These are phyloP conservation scores for Rambutsinella grinnellia DNA, from an alignment of 2,888 invertebrate species.

Conservation along the genomic window DNA sequence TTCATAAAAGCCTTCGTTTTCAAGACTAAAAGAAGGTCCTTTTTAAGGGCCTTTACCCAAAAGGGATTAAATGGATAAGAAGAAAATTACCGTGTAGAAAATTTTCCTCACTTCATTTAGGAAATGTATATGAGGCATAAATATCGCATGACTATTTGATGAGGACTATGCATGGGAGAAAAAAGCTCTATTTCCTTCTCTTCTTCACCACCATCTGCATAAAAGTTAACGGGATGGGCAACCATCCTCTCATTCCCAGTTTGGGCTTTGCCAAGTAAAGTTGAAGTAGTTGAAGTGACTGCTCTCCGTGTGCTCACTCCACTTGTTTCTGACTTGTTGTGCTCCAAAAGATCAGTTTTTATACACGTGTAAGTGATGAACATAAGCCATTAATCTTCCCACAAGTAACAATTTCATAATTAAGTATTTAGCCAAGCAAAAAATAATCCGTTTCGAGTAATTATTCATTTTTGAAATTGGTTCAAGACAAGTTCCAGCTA, in stretches of 20 bases:
- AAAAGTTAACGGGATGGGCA: slow-evolving; percentile 43
- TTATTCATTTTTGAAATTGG: background rate
- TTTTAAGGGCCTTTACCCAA: too few species aligned
- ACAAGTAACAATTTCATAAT: too few species aligned
- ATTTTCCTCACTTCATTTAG: slow-evolving; percentile 1
- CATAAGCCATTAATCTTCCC: too few species aligned
- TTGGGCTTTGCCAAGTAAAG: slow-evolving; percentile 1
- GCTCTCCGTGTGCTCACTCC: slow-evolving; percentile 10
- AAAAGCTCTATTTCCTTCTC: too few species aligned
- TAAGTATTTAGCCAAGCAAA: background rate
- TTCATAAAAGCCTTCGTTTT: too few species aligned
- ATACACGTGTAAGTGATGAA: too few species aligned
- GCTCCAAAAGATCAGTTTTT: too few species aligned
- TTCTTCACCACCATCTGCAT: background rate
- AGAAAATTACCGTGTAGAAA: too few species aligned
- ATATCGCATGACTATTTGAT: background rate
- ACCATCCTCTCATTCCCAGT: slow-evolving; percentile 31
- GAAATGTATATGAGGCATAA: background rate
- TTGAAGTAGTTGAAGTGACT: too few species aligned
- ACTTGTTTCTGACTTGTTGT: background rate
- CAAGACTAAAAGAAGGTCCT: too few species aligned
- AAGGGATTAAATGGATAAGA: too few species aligned
- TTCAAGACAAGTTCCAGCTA: background rate
- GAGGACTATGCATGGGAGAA: background rate
- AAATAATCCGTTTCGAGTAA: background rate